Percentiles rank a stretch among this genome's conserved stretches.
Conservation (phyloP, 23 tunicate genomes). For the Clavelina lepadiformis region DNA sequence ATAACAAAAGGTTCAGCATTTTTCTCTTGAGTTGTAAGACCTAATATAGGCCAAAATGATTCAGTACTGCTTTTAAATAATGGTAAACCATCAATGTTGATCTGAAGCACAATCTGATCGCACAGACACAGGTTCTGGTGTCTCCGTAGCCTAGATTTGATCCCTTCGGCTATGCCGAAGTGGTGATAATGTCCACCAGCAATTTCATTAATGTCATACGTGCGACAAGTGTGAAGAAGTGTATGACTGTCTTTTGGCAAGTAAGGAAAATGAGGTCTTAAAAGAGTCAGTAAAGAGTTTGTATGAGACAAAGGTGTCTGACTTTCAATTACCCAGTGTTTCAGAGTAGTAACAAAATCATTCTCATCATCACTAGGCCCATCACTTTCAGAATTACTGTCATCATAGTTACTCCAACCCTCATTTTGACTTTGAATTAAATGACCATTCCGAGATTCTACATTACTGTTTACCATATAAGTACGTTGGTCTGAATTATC, state of each 20-base stretch:
- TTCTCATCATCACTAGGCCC: no score
- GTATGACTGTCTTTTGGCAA: constrained; percentile 15
- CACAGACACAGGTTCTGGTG: not conserved
- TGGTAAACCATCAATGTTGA: constrained; percentile 54
- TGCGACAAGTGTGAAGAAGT: not conserved
- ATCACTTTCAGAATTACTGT: no score
- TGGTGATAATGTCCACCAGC: constrained; percentile 27
- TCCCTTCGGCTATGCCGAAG: constrained; percentile 17
- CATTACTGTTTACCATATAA: no score
- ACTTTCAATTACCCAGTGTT: no score
- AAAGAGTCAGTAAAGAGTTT: no score
- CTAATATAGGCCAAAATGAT: constrained; percentile 43
- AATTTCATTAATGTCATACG: constrained; percentile 4
- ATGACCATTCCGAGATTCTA: no score
- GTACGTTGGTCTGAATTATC: no score
- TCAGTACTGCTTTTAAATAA: constrained; percentile 29
- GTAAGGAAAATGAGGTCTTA: not conserved
- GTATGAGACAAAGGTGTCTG: not conserved
- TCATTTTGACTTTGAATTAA: no score
- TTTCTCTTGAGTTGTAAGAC: constrained; percentile 5
- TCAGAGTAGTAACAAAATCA: no score
- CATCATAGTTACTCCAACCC: no score
- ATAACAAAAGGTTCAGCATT: constrained; percentile 20
- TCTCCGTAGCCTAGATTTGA: not conserved
- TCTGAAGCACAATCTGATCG: no score